A percentile compares a stretch with the other conserved stretches of the same genome.
These are phyloP conservation scores for Conus betulinus DNA, from an alignment of 1,140 invertebrate species.

Conservation along the genomic window DNA sequence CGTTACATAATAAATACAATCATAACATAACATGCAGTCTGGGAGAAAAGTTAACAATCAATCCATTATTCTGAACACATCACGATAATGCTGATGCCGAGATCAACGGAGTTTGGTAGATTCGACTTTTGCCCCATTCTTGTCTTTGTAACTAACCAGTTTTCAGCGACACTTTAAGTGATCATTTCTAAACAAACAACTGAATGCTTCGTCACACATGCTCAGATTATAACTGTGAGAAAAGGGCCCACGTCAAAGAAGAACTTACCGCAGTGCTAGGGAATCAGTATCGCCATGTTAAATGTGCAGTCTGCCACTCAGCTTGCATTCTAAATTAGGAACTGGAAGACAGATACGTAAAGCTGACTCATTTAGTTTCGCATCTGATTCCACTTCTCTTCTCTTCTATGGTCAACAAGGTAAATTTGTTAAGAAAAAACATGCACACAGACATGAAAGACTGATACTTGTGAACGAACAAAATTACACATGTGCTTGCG, in stretches of 20 bases:
- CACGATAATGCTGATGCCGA: neutral
- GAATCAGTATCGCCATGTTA: neutral
- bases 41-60: neutral
- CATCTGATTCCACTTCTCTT: neutral
- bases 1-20: neutral
- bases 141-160: neutral
- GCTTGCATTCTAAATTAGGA: slow-evolving; percentile 8
- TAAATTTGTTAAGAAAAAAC: too few species aligned
- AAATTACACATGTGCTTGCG: too few species aligned
- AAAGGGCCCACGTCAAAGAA: neutral
- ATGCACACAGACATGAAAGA: too few species aligned
- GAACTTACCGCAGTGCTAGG: neutral
- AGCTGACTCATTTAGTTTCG: neutral
- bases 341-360: neutral
- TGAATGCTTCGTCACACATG: neutral
- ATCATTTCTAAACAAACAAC: neutral
- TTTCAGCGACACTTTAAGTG: neutral
- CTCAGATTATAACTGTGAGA: neutral
- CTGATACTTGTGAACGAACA: too few species aligned
- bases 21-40: neutral
- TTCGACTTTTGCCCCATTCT: neutral
- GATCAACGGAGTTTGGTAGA: neutral
- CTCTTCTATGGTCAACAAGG: too few species aligned
- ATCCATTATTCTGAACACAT: slow-evolving; percentile 4
- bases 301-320: slow-evolving; percentile 1